Base-by-base conservation (phyloP, 2,113 vertebrate genomes). In the Microcebus lehilahytsara region DNA sequence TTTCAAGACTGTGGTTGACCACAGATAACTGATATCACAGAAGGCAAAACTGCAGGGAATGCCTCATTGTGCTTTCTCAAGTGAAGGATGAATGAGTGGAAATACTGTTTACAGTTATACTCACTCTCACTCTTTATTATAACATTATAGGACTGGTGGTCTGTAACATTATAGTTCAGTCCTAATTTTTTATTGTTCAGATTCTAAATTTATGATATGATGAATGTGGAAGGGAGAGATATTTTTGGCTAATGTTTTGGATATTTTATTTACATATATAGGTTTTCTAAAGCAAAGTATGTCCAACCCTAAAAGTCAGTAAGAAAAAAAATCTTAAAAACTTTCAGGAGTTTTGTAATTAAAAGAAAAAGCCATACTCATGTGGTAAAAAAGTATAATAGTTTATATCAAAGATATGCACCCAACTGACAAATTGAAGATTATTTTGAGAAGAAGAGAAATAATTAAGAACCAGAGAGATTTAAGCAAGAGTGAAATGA, bases 401-500 rank as follows among this genome's bases (percentile, higher is more conserved):
- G 22, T n/a, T 20, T 53, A 11, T 51, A 66, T 83, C n/a, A 89
- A 84, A 95, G 32, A 90, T 62, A 72, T 37, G 7, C 30, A 79
- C 72, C 49, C 17, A 95, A 13, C 2, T 96, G 77, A 58, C 27
- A 94, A 34, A 40, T 5, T 83, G 23, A 94, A 88, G 23, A 19
- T 78, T 85, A 95, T 94, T 92, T 90, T 69, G 62, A 96, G 19
- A 96, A 75, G 51, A 93, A 77, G 3, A 93, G 66, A 89, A 74
- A 53, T 89, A 74, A 83, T 84, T 64, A 93, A 80, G 46, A 62
- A 85, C 27, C 6, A 77, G 37, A 77, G 23, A 78, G 34, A 64
- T 93, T 94, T 74, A 89, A 93, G 7, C n/a, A 84, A 94, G 42
- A 88, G 91, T 94, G 90, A 92, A 95, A 75, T 95, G 72, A 90